A percentile compares a stretch with the other conserved stretches of the same genome.
Conservation (phyloP, 1,140 invertebrate genomes). For the Pantala flavescens region DNA sequence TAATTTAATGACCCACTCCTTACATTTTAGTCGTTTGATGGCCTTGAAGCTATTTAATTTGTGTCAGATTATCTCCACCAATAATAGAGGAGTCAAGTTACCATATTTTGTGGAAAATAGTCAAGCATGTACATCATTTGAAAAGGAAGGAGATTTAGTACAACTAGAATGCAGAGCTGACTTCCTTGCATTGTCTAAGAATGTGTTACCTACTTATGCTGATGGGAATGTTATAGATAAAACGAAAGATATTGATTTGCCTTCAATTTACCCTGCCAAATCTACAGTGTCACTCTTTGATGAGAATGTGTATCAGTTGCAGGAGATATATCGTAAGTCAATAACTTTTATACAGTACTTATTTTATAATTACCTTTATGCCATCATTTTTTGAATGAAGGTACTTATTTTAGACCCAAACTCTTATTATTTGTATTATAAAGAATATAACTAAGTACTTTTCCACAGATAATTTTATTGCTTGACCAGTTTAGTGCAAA, state of each 20-base stretch:
- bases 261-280: constrained; percentile 59
- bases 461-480: too few relatives aligned
- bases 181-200: constrained; percentile 50
- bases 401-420: too few relatives aligned
- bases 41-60: constrained; percentile 58
- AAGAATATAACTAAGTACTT: too few relatives aligned
- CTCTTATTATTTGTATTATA: too few relatives aligned
- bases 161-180: constrained; percentile 52
- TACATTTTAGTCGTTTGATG: constrained; percentile 50
- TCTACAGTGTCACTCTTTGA: constrained; percentile 52
- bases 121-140: constrained; percentile 36
- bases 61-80: constrained; percentile 47
- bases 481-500: too few relatives aligned
- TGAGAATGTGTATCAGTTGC: constrained; percentile 49
- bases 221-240: constrained; percentile 31
- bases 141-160: constrained; percentile 49
- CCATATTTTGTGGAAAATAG: constrained; percentile 41
- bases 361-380: too few relatives aligned
- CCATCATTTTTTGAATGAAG: too few relatives aligned
- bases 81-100: constrained; percentile 23
- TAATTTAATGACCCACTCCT: too few relatives aligned
- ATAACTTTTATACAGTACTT: too few relatives aligned
- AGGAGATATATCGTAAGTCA: constrained; percentile 61
- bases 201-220: constrained; percentile 45
- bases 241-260: constrained; percentile 41